Conservation (phyloP, 2,888 invertebrate species). For the Onthophagus sagittarius region DNA sequence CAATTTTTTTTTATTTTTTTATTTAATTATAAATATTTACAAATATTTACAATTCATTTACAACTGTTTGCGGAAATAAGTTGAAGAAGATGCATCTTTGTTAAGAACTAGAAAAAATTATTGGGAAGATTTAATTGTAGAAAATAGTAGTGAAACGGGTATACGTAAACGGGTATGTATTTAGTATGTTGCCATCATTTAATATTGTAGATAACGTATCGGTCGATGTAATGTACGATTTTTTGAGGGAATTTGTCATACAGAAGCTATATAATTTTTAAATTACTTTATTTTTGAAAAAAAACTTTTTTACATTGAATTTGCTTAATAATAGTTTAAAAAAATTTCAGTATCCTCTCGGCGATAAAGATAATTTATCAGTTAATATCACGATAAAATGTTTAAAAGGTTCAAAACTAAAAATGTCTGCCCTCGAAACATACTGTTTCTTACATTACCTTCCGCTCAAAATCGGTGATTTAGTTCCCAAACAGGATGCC, state of each 20-base stretch:
- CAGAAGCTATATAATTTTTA: not conserved
- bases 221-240: not conserved
- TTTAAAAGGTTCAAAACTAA: not conserved
- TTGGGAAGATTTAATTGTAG: too few relatives aligned
- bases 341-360: too few relatives aligned
- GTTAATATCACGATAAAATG: not conserved
- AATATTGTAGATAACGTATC: constrained; percentile 6
- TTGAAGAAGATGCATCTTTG: too few relatives aligned
- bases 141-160: constrained; percentile 3
- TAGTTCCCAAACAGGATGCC: not conserved
- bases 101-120: not conserved
- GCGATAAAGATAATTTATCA: not conserved
- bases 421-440: not conserved
- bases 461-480: not conserved
- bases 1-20: too few relatives aligned
- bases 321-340: too few relatives aligned
- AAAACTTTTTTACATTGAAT: not conserved
- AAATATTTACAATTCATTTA: too few relatives aligned
- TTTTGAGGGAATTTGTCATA: constrained; percentile 1
- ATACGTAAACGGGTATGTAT: not conserved
- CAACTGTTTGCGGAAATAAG: too few relatives aligned
- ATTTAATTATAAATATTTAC: too few relatives aligned
- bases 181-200: not conserved
- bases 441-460: constrained; percentile 1
- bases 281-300: constrained; percentile 2